Evolutionary conservation across 2,888 invertebrate species (phyloP), one percentile per base, ranked within the genome.

Genomic region (Phengaris arion): DNA sequence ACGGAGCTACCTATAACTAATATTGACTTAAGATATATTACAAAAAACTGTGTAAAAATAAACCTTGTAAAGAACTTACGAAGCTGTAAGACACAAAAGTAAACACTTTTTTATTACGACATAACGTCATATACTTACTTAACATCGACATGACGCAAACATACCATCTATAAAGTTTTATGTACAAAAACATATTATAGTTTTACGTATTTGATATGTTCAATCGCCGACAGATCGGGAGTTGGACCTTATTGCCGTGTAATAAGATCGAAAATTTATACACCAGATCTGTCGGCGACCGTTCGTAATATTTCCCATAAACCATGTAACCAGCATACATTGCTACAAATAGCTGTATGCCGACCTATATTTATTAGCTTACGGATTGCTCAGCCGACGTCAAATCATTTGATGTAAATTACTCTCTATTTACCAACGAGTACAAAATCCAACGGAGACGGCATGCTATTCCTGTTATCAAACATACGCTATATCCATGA

Each of bases 351-450:
- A 69, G 15, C 48, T 48, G 15, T 15, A 3, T 15, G n/a, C 69
- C 51, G 46, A 69, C 48, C 15, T 69, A 51, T 70, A 46, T 46
- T 9, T 59, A 59, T 59, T 59, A 8, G 7, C 15, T 15, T 48
- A 48, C 48, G 46, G 69, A 48, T 69, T 48, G 69, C 69, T n/a
- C 48, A 48, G 48, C 8, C n/a, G 64, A 64, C 59, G n/a, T 57
- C 59, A 12, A 64, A 64, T 64, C 64, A 64, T 64, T 64, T 64
- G 64, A 64, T 64, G 64, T 45, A 35, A 64, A 64, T 35, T 64
- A 35, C 64, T 22, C 8, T 22, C 4, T 8, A 45, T 64, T 64
- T 12, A 35, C 64, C 12, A 52, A 9, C 52, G 52, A 52, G 9
- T 2, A 52, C 12, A 52, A 48, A 48, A 48, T 48, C 4, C 35